These are phyloP conservation scores for Diuraphis noxia DNA, from an alignment of 1,140 invertebrate genomes.

Conservation along the genomic window DNA sequence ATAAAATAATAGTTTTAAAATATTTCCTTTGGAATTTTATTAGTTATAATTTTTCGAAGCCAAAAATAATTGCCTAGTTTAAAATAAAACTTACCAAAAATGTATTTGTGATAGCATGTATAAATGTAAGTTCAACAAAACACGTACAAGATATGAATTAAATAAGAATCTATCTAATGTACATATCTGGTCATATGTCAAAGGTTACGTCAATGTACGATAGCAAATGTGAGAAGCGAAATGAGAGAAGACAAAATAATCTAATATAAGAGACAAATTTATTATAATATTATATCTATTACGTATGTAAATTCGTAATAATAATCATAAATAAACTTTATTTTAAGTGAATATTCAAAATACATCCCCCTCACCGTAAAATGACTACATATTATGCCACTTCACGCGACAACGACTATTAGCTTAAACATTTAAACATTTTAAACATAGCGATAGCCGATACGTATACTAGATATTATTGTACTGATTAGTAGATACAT, in stretches of 20 bases:
- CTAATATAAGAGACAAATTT: neutral
- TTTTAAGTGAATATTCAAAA: neutral
- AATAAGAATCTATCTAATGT: too few species aligned
- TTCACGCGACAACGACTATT: neutral
- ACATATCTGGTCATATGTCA: neutral
- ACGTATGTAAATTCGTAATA: neutral
- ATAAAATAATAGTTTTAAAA: slow-evolving; percentile 2
- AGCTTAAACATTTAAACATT: neutral
- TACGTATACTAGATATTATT: neutral
- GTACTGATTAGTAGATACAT: neutral
- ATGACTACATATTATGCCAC: neutral
- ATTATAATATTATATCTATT: too few species aligned
- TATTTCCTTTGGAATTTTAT: neutral
- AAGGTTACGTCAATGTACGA: neutral
- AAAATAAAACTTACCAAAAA: neutral
- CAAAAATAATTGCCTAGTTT: neutral
- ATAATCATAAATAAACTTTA: neutral
- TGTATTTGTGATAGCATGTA: neutral
- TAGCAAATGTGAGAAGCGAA: neutral
- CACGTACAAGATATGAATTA: too few species aligned
- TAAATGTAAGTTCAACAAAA: neutral
- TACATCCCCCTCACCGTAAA: neutral
- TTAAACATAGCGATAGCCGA: too few species aligned
- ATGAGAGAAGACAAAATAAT: neutral
- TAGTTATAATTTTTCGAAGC: neutral